Base-by-base conservation (phyloP, 2,888 invertebrate species). In the Pinctada fucata region DNA sequence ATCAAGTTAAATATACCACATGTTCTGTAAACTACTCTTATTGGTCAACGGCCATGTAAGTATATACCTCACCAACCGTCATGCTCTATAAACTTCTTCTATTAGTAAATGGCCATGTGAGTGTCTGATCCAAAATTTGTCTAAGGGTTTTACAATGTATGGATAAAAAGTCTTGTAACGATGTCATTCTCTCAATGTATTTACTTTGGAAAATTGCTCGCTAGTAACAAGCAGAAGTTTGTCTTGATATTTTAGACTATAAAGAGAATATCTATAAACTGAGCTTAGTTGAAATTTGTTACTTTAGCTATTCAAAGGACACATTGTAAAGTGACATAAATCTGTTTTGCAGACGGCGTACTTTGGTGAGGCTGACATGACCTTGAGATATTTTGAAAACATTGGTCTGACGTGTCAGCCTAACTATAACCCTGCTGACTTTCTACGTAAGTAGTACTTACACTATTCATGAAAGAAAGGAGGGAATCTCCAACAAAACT, bases 351-450 rank as follows among this genome's bases (percentile, higher is more conserved):
- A 31, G 31, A 31, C 31, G 45, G 96, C 96, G 2, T 96, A 96
- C 91, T 96, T 95, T 91, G 96, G 96, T 8, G 95, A 95, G 84
- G 95, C 95, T 48, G 93, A 94, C 83, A 95, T 95, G 90, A 95
- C 96, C 76, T 95, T 96, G 66, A 94, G 95, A 85, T 95, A 95
- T 91, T 96, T 96, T 91, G 94, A 94, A 85, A 94, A 94, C 80
- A 94, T 96, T 79, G 96, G 96, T 76, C 94, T 96, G 79, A 94
- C 94, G 82, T 95, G 96, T 85, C 94, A 95, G 91, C 95, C 95
- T 3, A 95, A 96, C 90, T 96, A 96, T 91, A 96, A 96, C 93
- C 96, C 96, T 72, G 96, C 96, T n/a, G 96, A 96, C 92, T 96
- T 90, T 75, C 86, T 90, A 5, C 81, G 90, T 91, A 85, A 87